Evolutionary conservation across 2,797 vertebrate species (phyloP).

Genomic region (Fundulus diaphanus): DNA sequence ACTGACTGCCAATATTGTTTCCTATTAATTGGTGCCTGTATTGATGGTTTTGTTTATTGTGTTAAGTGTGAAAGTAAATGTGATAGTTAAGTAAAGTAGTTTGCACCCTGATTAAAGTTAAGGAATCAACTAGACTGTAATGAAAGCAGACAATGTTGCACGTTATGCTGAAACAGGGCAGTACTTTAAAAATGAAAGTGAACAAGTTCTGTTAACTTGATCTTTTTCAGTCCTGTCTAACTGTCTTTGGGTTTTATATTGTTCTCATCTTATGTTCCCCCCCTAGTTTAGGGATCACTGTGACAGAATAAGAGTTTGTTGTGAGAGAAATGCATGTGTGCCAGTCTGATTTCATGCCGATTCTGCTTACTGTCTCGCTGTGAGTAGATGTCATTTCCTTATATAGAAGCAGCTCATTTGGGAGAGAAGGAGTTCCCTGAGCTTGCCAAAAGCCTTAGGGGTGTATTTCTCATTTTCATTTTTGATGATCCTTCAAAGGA

Average conservation of each 20-base stretch:
- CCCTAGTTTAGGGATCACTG: constrained; percentile 10
- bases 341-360: constrained; percentile 36
- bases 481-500: constrained; percentile 32
- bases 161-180: not conserved
- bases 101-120: constrained; percentile 14
- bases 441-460: constrained; percentile 35
- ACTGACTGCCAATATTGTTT: not conserved
- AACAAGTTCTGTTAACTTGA: not conserved
- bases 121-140: not conserved
- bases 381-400: constrained; percentile 43
- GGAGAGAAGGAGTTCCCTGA: constrained; percentile 34
- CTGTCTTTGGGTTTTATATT: constrained; percentile 1
- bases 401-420: constrained; percentile 49
- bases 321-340: constrained; percentile 37
- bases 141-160: not conserved
- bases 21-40: not conserved
- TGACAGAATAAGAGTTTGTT: constrained; percentile 30
- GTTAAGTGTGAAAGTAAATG: not conserved
- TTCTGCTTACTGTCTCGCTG: constrained; percentile 52
- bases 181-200: not conserved
- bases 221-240: not conserved
- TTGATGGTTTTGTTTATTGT: constrained; percentile 16
- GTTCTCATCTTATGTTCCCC: constrained; percentile 3
- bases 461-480: constrained; percentile 15
- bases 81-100: constrained; percentile 4